Percentiles rank a stretch among this genome's conserved stretches.
phyloP scores from a whole-genome alignment of 2,113 vertebrate species.

The Litocranius walleri region DNA sequence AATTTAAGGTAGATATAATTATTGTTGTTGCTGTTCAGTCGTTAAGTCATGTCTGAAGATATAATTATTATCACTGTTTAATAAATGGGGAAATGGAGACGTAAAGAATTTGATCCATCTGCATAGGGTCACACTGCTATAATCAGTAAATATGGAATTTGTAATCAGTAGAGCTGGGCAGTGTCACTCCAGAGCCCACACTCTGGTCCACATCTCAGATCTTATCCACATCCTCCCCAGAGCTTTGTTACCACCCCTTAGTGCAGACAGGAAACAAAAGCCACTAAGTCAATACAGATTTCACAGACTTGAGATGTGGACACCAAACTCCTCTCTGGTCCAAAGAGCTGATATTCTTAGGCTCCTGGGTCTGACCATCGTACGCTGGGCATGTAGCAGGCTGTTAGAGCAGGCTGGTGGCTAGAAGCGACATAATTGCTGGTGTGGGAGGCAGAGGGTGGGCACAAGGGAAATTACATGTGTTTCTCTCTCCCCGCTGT shows the following conservation, averaged over 20 bases:
- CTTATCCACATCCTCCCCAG: neutral
- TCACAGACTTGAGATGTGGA: neutral
- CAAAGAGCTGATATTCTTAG: neutral
- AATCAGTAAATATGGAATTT: neutral
- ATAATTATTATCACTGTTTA: neutral
- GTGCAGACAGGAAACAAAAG: neutral
- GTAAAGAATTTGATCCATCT: neutral
- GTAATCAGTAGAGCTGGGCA: neutral
- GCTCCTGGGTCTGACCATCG: neutral
- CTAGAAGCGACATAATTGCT: neutral
- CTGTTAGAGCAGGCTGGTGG: neutral
- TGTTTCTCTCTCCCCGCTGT: neutral
- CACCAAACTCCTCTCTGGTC: neutral
- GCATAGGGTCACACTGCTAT: neutral
- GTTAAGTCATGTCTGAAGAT: neutral
- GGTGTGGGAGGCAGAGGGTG: neutral
- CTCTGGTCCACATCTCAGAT: neutral
- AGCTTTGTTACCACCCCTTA: neutral
- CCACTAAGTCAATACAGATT: neutral
- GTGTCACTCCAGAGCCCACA: neutral
- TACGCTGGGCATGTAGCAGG: neutral
- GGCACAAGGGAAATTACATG: neutral
- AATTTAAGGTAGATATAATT: neutral
- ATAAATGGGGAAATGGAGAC: neutral
- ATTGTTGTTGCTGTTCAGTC: neutral